Base-by-base conservation (phyloP, 2,888 invertebrate genomes). In the Drosophila nr. perissopoda region DNA sequence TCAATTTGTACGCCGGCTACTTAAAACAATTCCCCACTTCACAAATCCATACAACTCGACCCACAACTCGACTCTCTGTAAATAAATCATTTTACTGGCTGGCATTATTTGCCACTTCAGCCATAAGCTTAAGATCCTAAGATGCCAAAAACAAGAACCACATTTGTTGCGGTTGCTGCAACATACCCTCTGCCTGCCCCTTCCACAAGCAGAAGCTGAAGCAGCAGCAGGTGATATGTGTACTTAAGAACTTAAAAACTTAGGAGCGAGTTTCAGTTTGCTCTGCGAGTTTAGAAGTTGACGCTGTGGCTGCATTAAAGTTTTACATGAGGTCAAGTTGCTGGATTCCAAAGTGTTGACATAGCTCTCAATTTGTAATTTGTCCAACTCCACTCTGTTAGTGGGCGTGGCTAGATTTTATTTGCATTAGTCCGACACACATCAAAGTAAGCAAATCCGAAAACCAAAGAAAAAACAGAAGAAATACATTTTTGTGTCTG, bases 211-310 rank as follows among this genome's bases (percentile, higher is more conserved):
- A 62, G 78, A 4, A 25, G 45, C 45, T 45, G 16, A 4, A 45
- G 21, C 34, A 42, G 29, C n/a, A 34, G 69, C 73, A 80, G 83
- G 81, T 84, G 81, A 81, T 81, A 81, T 81, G 85, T 82, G 81
- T 82, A 70, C 81, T 85, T 82, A 82, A 71, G 67, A 84, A 82
- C 81, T 82, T 82, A 78, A 73, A 85, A 85, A 85, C 81, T 82
- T 82, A 64, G 61, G 45, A 66, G 69, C 58, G 80, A 82, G 75
- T 85, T 84, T 64, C 29, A 63, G 84, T 81, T 83, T 81, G 63
- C 81, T 64, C 48, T 36, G 25, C 21, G 48, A 49, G 73, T 66
- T 66, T 60, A 45, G 45, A 81, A 81, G 82, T 74, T 78, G 71
- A 42, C 63, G 73, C 67, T 84, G 79, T 57, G 78, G 85, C 68